Base-by-base conservation (phyloP, 2,888 invertebrate genomes). In the Anthrax anthrax region DNA sequence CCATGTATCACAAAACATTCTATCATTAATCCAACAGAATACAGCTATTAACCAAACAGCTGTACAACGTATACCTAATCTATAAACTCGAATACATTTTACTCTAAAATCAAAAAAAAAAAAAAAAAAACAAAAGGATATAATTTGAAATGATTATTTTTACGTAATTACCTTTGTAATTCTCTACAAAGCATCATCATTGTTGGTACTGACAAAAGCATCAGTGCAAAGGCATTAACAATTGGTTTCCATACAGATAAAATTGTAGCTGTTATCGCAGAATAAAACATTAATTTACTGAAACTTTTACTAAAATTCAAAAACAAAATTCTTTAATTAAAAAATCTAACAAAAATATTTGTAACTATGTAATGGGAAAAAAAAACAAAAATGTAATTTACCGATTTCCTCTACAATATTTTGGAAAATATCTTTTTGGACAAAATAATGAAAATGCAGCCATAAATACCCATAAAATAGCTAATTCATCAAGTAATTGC, bases 391-490 rank as follows among this genome's bases (percentile, higher is more conserved):
- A 19, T 43, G 32, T 39, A 19, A 41, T 67, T 68, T 65, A 80
- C 81, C 80, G 75, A 60, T 80, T 76, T 50, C 78, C 78, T 52
- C 72, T 69, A 48, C 80, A 70, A 58, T 77, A 76, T 54, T 72
- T 72, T 13, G 84, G 84, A 57, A 83, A 81, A 60, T 79, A 75
- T 62, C 77, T 71, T 58, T 75, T 73, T 23, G 84, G 84, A 47
- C 78, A 74, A 67, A 84, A 86, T 70, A 86, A 74, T 34, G 82
- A 80, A 60, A 84, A 80, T 6, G 80, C 81, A 18, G 83, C 81
- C 73, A 84, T 80, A 55, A 82, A 80, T 2, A 86, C 79, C 88
- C 87, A 88, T 40, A 88, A 61, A 59, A 88, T 88, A 39, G 85
- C 79, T 53, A 87, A 66, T 62, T 88, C 87, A 67, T 88, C 87